Evolutionary conservation across 1,140 invertebrate species (phyloP), one percentile per base, ranked within the genome.

Genomic region (Parasteatoda tepidariorum): DNA sequence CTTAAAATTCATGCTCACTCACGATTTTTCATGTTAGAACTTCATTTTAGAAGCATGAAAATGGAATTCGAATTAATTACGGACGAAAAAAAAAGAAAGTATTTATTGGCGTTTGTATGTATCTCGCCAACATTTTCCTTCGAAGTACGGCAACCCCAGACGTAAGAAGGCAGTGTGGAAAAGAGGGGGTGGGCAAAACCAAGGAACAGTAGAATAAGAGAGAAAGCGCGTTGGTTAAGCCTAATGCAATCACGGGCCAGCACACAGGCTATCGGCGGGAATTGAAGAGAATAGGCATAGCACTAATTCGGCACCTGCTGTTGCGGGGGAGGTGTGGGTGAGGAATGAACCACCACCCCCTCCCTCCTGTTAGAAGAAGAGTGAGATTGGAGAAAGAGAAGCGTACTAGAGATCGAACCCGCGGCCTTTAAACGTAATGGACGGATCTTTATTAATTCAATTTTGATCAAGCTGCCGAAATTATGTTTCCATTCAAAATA

Each of bases 401-500:
- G 70, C 11, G 70, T n/a, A 11, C 54, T n/a, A n/a, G 31, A 62
- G 70, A 66, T 66, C 61, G 61, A 73, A 64, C 68, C 70, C 34
- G 70, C 62, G 82, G 64, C 82, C 74, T 79, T 79, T 79, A 84
- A 84, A 85, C 68, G 64, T 83, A 83, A 82, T 83, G 78, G 78
- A 68, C 66, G 71, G 84, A 85, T 85, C 84, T 85, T 82, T 85
- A 85, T 85, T 85, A 85, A 85, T 85, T 76, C 84, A 82, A 85
- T 85, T 85, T 85, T 83, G 70, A 85, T 85, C 84, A 85, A 83
- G 76, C 84, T 78, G 76, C 76, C 62, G 70, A 78, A 85, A 85
- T 85, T 85, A 85, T 85, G 84, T 85, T 85, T 70, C 84, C 84
- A 85, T 82, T 85, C 71, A 85, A 82, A 85, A 85, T 78, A 85